Evolutionary conservation across 2,797 vertebrate genomes (phyloP), one percentile per base, ranked within the genome.

Genomic region (Rhadinocentrus ornatus): DNA sequence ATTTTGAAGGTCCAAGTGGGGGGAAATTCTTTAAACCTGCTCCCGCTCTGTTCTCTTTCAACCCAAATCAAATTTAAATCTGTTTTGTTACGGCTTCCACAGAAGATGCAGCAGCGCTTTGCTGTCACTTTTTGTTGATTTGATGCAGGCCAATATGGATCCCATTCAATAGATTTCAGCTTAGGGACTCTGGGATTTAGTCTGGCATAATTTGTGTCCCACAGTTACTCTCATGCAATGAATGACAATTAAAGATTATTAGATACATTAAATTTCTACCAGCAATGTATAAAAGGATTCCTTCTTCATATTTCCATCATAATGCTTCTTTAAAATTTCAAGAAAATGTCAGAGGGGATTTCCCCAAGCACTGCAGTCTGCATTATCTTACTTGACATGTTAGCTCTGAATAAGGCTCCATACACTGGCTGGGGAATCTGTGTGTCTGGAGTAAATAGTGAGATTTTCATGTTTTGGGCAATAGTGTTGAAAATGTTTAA

Each of bases 351-450:
- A 71, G 75, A 69, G 62, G 83, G 80, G 84, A 85, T 82, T 89
- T 88, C 75, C 84, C 73, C 22, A 32, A 77, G 81, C 78, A 6
- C 44, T 73, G 69, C 78, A 62, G 71, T 78, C 75, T 85, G 75
- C 81, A 88, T 88, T 63, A 80, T 89, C 82, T 80, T 71, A 66
- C 77, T 75, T 86, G 88, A 87, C 84, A 85, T 85, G 81, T 83
- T 82, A 66, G 72, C 61, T 83, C 65, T 80, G 81, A 89, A 90
- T 86, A 69, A 82, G 61, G 62, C 75, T 66, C 80, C 56, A 85
- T 80, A 68, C 71, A 72, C 75, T 73, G 78, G 72, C 61, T 79
- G 59, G 77, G 78, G 83, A 86, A 71, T 87, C 50, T 71, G 77
- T 16, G 39, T 46, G 20, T 46, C 44, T n/a, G 59, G 63, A 85